Base-by-base conservation (phyloP, 2,888 invertebrate species). In the Hirtodrosophila duncani region DNA sequence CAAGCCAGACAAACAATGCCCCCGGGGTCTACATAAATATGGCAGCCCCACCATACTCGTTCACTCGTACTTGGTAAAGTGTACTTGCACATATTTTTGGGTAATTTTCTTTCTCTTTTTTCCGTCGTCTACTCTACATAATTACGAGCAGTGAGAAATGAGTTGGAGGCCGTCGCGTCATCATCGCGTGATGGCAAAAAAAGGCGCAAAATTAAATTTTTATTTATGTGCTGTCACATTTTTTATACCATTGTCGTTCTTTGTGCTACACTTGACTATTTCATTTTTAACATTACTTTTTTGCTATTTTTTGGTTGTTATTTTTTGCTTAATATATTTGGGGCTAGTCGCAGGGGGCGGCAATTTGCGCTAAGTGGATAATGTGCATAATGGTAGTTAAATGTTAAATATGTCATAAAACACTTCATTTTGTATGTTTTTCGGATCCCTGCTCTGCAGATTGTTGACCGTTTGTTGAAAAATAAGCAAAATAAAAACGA, bases 361-460 rank as follows among this genome's bases (percentile, higher is more conserved):
- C 75, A 75, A 75, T 75, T 75, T 81, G 39, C 65, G 53, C 81
- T 80, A 75, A 75, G 75, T 75, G 75, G 75, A 81, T 75, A 75
- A 75, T 81, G 65, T 75, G 67, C 63, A 81, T 81, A 74, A 81
- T 81, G 69, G 67, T 81, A 67, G 75, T 75, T 81, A 81, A 48
- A 56, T 56, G n/a, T 56, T 56, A 56, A 75, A 81, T 81, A 75
- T 75, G 75, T 75, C 75, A 78, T 75, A 75, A 75, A 75, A 78
- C 78, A 75, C 75, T 75, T 75, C 78, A 78, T 70, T 74, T 58
- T 48, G 30, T 60, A 39, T 46, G 49, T 45, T 52, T 10, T 38
- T 39, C 18, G 33, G 37, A 16, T 26, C 14, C 8, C 13, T 23
- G 27, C 11, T 36, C 10, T 14, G n/a, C 27, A 13, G 27, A 7